phyloP scores from a whole-genome alignment of 2,113 vertebrate species.

The Archocentrus centrarchus region DNA sequence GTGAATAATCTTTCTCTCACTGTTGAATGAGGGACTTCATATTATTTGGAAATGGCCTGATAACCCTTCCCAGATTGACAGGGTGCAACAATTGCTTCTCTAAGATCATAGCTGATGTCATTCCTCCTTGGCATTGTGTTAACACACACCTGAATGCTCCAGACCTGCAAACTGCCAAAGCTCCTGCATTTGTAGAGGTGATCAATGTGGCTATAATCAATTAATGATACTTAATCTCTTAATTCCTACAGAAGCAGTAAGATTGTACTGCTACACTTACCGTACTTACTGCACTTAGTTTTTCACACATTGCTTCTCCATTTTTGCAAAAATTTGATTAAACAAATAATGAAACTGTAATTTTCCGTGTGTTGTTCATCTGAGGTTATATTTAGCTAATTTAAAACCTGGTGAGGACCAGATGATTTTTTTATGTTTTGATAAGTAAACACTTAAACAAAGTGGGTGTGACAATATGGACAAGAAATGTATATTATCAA shows the following conservation, averaged over 20 bases:
- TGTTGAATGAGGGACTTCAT: neutral
- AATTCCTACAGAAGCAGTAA: neutral
- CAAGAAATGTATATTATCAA: neutral
- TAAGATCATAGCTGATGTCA: neutral
- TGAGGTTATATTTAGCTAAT: too few relatives aligned
- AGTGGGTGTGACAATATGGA: neutral
- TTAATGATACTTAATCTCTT: neutral
- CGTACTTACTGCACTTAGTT: neutral
- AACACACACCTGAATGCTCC: neutral
- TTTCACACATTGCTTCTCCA: neutral
- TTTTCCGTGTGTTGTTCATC: too few relatives aligned
- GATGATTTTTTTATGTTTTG: neutral
- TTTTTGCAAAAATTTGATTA: neutral
- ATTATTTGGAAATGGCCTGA: neutral
- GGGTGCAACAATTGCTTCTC: neutral
- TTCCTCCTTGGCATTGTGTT: neutral
- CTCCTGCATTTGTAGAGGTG: neutral
- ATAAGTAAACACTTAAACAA: neutral
- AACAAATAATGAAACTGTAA: neutral
- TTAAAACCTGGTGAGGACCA: too few relatives aligned
- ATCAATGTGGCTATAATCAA: neutral
- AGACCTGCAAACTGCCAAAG: neutral
- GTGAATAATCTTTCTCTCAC: neutral
- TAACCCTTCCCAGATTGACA: neutral
- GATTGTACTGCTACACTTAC: neutral